Percentiles rank a stretch among this genome's conserved stretches.
Evolutionary conservation across 53 echinoderm and acorn worm species (phyloP).

Genomic region (Holothuria leucospilota): DNA sequence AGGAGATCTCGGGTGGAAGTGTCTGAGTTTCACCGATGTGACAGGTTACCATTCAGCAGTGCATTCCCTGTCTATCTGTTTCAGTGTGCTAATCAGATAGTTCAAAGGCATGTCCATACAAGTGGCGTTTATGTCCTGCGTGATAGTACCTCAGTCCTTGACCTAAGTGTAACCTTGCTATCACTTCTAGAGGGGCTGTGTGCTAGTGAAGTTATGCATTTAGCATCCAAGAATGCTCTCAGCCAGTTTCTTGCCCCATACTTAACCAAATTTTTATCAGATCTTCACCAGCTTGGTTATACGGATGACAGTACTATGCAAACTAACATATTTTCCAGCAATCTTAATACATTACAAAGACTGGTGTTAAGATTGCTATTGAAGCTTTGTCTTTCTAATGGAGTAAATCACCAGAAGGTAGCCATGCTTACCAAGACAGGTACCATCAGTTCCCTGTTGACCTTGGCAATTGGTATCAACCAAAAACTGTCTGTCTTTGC

Average conservation of each 20-base stretch:
- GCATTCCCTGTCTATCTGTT: constrained; percentile 61
- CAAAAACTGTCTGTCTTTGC: constrained; percentile 37
- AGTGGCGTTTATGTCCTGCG: constrained; percentile 34
- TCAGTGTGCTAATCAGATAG: constrained; percentile 53
- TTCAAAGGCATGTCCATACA: constrained; percentile 55
- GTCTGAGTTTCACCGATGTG: not conserved
- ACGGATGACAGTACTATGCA: not conserved
- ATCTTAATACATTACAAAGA: constrained; percentile 67
- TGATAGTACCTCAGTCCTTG: constrained; percentile 69
- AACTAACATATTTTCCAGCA: constrained; percentile 6
- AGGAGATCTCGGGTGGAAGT: constrained; percentile 29
- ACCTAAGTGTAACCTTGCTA: constrained; percentile 85
- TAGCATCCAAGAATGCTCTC: constrained; percentile 77
- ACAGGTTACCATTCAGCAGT: constrained; percentile 61
- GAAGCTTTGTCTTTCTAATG: constrained; percentile 86
- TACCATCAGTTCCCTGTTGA: constrained; percentile 67
- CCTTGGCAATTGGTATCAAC: constrained; percentile 64
- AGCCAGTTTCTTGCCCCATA: constrained; percentile 89
- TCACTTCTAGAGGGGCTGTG: constrained; percentile 90
- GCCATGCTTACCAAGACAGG: constrained; percentile 68
- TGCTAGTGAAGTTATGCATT: constrained; percentile 84
- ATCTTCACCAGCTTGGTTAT: constrained; percentile 47
- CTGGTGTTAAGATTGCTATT: constrained; percentile 84
- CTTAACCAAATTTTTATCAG: constrained; percentile 70
- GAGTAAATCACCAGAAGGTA: constrained; percentile 70